Percentiles rank a stretch among this genome's conserved stretches.
These are phyloP conservation scores for Julus scanicus DNA, from an alignment of 2,888 invertebrate species.

Conservation along the genomic window DNA sequence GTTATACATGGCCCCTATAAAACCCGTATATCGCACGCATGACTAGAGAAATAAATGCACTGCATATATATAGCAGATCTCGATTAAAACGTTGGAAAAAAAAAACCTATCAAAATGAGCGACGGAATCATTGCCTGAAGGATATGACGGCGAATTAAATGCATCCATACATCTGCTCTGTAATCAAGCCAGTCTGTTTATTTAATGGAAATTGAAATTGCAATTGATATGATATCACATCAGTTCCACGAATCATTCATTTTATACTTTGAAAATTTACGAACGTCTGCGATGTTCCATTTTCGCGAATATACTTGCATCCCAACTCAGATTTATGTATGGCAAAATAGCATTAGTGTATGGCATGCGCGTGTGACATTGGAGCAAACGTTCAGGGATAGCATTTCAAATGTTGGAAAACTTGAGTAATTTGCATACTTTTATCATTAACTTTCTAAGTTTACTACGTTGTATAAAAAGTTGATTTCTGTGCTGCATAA, in stretches of 20 bases:
- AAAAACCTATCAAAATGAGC: constrained; percentile 8
- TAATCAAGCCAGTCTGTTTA: constrained; percentile 15
- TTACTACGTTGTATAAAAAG: too few relatives aligned
- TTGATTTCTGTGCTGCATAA: too few relatives aligned
- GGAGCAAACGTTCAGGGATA: neutral
- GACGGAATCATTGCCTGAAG: constrained; percentile 12
- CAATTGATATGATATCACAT: constrained; percentile 36
- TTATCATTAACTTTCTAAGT: too few relatives aligned
- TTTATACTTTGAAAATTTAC: neutral
- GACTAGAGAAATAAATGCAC: constrained; percentile 6
- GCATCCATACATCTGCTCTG: neutral
- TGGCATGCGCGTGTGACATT: neutral
- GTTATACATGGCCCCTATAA: neutral
- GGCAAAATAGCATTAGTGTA: neutral
- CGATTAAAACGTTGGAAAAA: constrained; percentile 32
- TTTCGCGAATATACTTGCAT: too few relatives aligned
- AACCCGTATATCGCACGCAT: constrained; percentile 14
- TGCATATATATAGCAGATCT: neutral
- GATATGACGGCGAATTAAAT: constrained; percentile 2
- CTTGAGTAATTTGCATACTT: too few relatives aligned
- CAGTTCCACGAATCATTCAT: neutral
- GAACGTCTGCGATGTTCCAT: neutral
- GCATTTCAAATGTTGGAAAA: too few relatives aligned
- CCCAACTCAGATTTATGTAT: too few relatives aligned
- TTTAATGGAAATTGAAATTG: constrained; percentile 36